A percentile compares a stretch with the other conserved stretches of the same genome.
phyloP scores from a whole-genome alignment of 2,797 vertebrate genomes.

The Leontopithecus rosalia region DNA sequence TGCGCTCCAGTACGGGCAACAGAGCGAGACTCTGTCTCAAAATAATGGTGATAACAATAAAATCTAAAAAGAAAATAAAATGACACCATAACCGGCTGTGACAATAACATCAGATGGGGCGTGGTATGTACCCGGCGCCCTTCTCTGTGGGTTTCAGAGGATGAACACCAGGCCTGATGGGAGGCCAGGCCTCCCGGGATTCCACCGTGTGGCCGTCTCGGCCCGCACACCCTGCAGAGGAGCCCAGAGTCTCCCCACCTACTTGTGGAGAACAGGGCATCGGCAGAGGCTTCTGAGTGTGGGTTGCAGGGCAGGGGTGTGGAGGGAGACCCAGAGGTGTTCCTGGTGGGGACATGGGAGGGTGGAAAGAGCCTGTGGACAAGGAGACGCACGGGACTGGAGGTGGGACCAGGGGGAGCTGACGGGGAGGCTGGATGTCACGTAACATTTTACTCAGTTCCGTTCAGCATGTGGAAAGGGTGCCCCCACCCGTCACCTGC shows the following conservation, averaged over 20 bases:
- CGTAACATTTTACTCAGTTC: background rate
- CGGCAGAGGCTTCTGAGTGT: background rate
- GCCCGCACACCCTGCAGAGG: background rate
- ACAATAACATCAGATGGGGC: fast-evolving
- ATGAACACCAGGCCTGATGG: fast-evolving
- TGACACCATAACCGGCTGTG: too few species aligned
- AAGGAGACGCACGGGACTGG: too few species aligned
- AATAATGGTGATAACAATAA: too few species aligned
- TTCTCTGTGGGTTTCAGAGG: background rate
- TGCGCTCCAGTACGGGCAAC: too few species aligned
- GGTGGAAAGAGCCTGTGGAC: background rate
- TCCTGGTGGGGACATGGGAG: background rate
- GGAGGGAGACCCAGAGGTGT: background rate
- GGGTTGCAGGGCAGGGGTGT: fast-evolving
- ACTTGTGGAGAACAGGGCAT: fast-evolving
- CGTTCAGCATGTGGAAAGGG: background rate
- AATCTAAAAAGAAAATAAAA: too few species aligned
- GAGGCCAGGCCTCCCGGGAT: background rate
- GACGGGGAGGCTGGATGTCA: too few species aligned
- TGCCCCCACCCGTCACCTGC: fast-evolving
- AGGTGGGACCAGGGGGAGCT: too few species aligned
- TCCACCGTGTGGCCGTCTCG: fast-evolving
- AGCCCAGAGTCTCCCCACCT: background rate
- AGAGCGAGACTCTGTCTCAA: too few species aligned
- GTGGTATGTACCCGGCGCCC: fast-evolving